Conservation (phyloP, 2,888 invertebrate species). For the Tenthredo mesomela region DNA sequence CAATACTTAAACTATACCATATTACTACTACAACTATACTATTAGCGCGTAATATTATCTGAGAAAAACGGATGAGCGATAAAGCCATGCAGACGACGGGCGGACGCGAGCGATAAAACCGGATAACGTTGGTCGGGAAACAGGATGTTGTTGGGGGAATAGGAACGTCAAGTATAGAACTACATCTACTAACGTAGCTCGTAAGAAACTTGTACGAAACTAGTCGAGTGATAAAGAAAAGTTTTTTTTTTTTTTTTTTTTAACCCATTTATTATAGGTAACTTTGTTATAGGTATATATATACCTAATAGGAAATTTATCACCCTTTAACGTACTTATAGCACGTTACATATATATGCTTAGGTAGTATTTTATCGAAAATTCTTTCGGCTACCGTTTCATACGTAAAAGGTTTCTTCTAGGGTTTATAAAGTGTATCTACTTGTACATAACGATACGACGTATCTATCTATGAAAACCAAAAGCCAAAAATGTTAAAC, state of each 20-base stretch:
- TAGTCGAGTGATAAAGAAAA: neutral
- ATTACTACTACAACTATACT: neutral
- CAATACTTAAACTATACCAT: neutral
- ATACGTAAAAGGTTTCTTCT: neutral
- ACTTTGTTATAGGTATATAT: neutral
- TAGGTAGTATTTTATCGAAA: neutral
- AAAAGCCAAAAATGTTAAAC: neutral
- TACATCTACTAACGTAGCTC: neutral
- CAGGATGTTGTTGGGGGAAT: slow-evolving; percentile 50
- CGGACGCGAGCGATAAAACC: slow-evolving; percentile 49
- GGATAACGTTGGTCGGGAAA: slow-evolving; percentile 49
- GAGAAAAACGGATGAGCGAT: slow-evolving; percentile 30
- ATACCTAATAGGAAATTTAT: neutral
- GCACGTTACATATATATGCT: no score
- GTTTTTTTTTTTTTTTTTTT: neutral
- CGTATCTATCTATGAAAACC: neutral
- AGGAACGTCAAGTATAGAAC: slow-evolving; percentile 34
- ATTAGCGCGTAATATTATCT: slow-evolving; percentile 7
- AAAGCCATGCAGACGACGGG: slow-evolving; percentile 27
- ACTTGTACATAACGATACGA: neutral
- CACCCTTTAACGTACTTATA: no score
- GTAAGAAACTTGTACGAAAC: slow-evolving; percentile 15
- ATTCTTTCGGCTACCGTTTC: neutral
- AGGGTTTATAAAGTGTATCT: neutral
- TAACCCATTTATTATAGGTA: neutral